Conservation (phyloP, 2,113 vertebrate genomes). For the Cinclus cinclus region DNA sequence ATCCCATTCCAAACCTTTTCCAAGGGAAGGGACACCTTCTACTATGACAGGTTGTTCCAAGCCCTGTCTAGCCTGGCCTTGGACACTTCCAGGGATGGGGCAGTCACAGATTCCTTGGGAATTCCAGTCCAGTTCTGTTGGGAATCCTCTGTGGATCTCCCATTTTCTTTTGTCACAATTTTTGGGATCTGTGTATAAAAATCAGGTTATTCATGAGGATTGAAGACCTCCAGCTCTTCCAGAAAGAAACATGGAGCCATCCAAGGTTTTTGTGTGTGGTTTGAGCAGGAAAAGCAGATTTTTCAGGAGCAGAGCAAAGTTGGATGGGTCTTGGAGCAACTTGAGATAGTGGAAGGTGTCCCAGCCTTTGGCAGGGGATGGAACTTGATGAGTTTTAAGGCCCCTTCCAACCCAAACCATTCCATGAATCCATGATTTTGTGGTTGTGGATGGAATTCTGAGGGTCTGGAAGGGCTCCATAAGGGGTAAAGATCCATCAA, state of each 20-base stretch:
- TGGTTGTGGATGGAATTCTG: neutral
- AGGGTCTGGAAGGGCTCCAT: neutral
- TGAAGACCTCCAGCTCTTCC: neutral
- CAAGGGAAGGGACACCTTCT: rapidly evolving
- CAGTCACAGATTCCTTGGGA: neutral
- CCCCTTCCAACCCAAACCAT: neutral
- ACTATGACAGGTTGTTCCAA: neutral
- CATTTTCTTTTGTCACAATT: rapidly evolving
- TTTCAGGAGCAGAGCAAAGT: neutral
- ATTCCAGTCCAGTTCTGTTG: neutral
- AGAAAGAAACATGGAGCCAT: rapidly evolving
- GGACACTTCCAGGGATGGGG: neutral
- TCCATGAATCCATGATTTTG: neutral
- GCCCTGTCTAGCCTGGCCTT: rapidly evolving
- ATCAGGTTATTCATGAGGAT: neutral
- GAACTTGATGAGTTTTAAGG: neutral
- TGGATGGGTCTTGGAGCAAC: neutral
- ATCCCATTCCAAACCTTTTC: neutral
- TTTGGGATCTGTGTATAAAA: neutral
- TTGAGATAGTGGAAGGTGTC: neutral
- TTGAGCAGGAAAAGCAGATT: neutral
- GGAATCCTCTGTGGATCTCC: neutral
- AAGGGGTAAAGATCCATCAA: neutral
- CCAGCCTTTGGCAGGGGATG: neutral
- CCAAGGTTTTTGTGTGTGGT: rapidly evolving